phyloP scores from a whole-genome alignment of 2,888 invertebrate genomes.

The Ceramica pisi region DNA sequence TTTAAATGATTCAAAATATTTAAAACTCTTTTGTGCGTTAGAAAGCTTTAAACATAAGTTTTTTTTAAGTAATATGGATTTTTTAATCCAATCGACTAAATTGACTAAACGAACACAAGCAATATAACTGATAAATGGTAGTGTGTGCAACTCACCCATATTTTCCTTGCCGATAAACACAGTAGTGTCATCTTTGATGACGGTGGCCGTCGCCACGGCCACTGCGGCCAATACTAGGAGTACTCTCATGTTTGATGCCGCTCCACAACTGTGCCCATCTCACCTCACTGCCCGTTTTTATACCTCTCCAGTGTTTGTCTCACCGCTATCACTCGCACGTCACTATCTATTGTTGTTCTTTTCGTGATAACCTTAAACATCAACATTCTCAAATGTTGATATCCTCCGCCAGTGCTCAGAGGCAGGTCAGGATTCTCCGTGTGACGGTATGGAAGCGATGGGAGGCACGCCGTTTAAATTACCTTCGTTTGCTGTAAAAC shows the following conservation, averaged over 20 bases:
- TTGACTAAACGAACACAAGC: not conserved
- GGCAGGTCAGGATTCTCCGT: not conserved
- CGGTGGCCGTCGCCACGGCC: conserved; percentile 80
- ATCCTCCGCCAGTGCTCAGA: conserved; percentile 14
- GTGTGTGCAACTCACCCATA: conserved; percentile 75
- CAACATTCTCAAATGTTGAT: too few relatives aligned
- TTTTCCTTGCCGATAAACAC: conserved; percentile 80
- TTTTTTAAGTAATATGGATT: not conserved
- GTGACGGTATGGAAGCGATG: not conserved
- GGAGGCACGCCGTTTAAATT: conserved; percentile 3
- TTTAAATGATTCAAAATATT: not conserved
- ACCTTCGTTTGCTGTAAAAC: conserved; percentile 19
- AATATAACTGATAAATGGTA: not conserved
- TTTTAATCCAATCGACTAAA: too few relatives aligned
- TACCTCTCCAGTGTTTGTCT: conserved; percentile 65
- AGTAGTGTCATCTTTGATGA: conserved; percentile 77
- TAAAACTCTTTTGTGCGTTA: not conserved
- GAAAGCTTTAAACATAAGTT: not conserved
- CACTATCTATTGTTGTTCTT: conserved; percentile 63
- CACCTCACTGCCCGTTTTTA: conserved; percentile 71
- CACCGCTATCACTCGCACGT: conserved; percentile 50
- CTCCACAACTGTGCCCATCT: conserved; percentile 71
- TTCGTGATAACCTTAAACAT: conserved; percentile 63
- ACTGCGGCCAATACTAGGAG: conserved; percentile 76
- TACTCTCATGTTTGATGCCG: conserved; percentile 74